These are phyloP conservation scores for Elymnias hypermnestra DNA, from an alignment of 1,140 invertebrate genomes.

Conservation along the genomic window DNA sequence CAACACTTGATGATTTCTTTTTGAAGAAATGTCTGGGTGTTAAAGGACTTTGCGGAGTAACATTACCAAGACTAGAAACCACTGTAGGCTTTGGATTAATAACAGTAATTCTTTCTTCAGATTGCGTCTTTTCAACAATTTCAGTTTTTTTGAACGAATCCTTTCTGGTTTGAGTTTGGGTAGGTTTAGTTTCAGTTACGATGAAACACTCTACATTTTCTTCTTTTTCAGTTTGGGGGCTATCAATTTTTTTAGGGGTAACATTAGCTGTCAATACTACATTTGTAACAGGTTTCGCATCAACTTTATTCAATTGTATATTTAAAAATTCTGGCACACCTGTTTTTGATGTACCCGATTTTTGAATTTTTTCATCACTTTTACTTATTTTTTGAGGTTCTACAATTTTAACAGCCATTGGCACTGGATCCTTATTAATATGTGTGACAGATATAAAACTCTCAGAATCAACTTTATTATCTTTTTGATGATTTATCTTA, in stretches of 20 bases:
- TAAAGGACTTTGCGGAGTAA: constrained; percentile 46
- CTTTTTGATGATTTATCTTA: constrained; percentile 37
- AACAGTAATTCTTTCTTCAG: constrained; percentile 35
- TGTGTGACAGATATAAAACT: constrained; percentile 65
- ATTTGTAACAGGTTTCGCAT: constrained; percentile 77
- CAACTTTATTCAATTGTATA: constrained; percentile 82
- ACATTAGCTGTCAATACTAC: constrained; percentile 78
- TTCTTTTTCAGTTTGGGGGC: constrained; percentile 52
- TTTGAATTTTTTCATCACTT: constrained; percentile 62
- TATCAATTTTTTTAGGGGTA: constrained; percentile 64
- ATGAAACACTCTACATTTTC: constrained; percentile 40
- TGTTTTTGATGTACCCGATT: constrained; percentile 34
- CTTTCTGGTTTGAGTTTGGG: constrained; percentile 27
- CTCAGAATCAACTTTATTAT: constrained; percentile 47
- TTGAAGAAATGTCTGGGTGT: constrained; percentile 62
- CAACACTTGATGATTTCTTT: constrained; percentile 56
- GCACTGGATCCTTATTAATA: constrained; percentile 54
- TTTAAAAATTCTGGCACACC: constrained; percentile 83
- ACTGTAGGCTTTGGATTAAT: constrained; percentile 26
- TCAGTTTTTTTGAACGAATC: constrained; percentile 41
- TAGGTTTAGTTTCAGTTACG: constrained; percentile 41
- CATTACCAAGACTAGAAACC: constrained; percentile 9
- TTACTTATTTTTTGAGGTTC: constrained; percentile 52
- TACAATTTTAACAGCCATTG: constrained; percentile 27
- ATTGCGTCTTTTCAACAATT: constrained; percentile 29